Conservation (phyloP, 2,888 invertebrate genomes). For the Ectobius pallidus region DNA sequence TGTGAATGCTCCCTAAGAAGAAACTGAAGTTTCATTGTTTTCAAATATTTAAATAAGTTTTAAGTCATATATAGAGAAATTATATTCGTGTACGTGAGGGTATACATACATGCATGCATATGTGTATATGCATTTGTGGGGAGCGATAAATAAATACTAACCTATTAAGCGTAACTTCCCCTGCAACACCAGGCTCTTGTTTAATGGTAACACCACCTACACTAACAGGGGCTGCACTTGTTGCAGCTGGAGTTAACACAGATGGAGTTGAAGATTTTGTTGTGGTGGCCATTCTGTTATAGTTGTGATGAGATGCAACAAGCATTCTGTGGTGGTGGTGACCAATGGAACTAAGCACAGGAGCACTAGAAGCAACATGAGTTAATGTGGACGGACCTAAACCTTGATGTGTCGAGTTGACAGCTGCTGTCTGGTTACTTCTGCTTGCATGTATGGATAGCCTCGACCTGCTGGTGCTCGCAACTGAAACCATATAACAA, state of each 20-base stretch:
- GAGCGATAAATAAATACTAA: too few species aligned
- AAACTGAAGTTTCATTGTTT: too few species aligned
- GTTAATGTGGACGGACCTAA: conserved; percentile 25
- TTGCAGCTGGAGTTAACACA: not conserved
- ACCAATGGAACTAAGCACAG: conserved; percentile 9
- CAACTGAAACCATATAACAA: conserved; percentile 25
- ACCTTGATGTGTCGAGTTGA: conserved; percentile 11
- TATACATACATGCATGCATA: too few species aligned
- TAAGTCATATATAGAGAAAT: too few species aligned
- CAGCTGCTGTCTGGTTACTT: not conserved
- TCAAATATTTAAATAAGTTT: too few species aligned
- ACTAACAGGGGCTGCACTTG: not conserved
- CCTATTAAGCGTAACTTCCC: conserved; percentile 40
- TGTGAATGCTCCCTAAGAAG: too few species aligned
- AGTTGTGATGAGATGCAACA: conserved; percentile 12
- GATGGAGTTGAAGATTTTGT: not conserved
- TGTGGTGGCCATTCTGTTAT: not conserved
- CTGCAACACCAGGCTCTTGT: conserved; percentile 34
- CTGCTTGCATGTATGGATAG: not conserved
- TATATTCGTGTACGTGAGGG: too few species aligned
- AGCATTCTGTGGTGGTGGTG: conserved; percentile 7
- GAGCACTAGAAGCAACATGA: conserved; percentile 22
- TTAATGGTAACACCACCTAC: conserved; percentile 29
- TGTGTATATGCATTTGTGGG: too few species aligned
- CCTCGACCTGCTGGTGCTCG: conserved; percentile 32